Base-by-base conservation (phyloP, 2,797 vertebrate genomes). In the Clarias platycephalus region DNA sequence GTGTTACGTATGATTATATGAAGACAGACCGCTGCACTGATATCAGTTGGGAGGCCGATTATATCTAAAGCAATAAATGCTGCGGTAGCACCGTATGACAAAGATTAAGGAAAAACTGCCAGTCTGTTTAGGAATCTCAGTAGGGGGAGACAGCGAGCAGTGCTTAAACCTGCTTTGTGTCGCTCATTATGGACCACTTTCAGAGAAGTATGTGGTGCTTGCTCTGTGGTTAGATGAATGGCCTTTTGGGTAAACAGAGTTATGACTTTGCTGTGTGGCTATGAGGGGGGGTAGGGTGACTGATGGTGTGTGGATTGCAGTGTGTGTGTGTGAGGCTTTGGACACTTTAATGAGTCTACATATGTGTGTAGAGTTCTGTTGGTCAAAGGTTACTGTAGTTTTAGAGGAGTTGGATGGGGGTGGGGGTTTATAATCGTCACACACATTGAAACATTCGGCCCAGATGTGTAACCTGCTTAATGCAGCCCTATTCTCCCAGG, bases 61-160 rank as follows among this genome's bases (percentile, higher is more conserved):
- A 63, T 22, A 16, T 78, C 9, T 76, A 58, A 57, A 76, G 28
- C 28, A 0, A 24, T 7, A 28, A 57, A 37, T 79, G n/a, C 16
- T 66, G 78, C 58, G 16, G 58, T 57, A 44, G 3, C 31, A 60
- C 20, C 2, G 4, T 13, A n/a, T 0, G n/a, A 49, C 44, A 49
- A 64, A 37, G 77, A 7, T 79, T 20, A 4, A 49, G 3, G 5
- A 66, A 49, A 16, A 79, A n/a, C 0, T 37, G 31, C 7, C 60
- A 44, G 15, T 63, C 12, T 44, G n/a, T 63, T 79, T 79, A 62
- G 40, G 13, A 37, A 60, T 68, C 49, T 66, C 86, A 86, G 82
- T 83, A 90, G 87, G 62, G 77, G 86, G 87, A 78, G 87, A 88
- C 82, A 88, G 37, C 82, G 84, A 82, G 84, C 81, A 84, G 67